phyloP scores from a whole-genome alignment of 1,140 invertebrate species.

The Caerostris extrusa region DNA sequence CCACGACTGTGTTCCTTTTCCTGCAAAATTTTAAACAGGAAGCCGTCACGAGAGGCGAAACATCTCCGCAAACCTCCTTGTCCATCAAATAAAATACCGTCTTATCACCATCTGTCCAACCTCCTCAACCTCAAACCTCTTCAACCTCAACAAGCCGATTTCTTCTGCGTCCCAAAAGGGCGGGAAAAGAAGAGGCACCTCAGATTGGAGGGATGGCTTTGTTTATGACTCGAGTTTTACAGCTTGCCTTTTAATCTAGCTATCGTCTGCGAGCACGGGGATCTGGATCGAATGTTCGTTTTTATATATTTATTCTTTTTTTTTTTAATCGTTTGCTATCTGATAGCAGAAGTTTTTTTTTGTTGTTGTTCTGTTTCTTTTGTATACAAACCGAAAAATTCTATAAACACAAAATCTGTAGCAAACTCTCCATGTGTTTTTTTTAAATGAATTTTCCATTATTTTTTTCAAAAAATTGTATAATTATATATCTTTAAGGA shows the following conservation, averaged over 20 bases:
- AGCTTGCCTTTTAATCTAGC: neutral
- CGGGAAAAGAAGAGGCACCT: neutral
- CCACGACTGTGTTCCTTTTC: too few species aligned
- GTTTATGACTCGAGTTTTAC: neutral
- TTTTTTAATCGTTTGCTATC: neutral
- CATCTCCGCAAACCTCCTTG: neutral
- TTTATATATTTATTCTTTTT: neutral
- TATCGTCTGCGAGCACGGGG: neutral
- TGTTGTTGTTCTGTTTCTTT: too few species aligned
- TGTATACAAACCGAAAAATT: neutral
- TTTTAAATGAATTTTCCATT: neutral
- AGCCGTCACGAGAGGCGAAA: neutral
- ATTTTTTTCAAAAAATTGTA: too few species aligned
- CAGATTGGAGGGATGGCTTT: neutral
- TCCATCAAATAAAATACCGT: slow-evolving; percentile 7
- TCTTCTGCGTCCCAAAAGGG: neutral
- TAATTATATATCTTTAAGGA: too few species aligned
- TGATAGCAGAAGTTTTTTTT: neutral
- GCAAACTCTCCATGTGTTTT: neutral
- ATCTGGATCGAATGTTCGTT: neutral
- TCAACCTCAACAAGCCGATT: neutral
- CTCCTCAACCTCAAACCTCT: slow-evolving; percentile 21
- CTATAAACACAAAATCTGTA: neutral
- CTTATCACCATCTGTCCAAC: slow-evolving; percentile 47
- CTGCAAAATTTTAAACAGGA: neutral